A percentile compares a stretch with the other conserved stretches of the same genome.
phyloP scores from a whole-genome alignment of 2,797 vertebrate genomes.

The Anisognathus igniventris region DNA sequence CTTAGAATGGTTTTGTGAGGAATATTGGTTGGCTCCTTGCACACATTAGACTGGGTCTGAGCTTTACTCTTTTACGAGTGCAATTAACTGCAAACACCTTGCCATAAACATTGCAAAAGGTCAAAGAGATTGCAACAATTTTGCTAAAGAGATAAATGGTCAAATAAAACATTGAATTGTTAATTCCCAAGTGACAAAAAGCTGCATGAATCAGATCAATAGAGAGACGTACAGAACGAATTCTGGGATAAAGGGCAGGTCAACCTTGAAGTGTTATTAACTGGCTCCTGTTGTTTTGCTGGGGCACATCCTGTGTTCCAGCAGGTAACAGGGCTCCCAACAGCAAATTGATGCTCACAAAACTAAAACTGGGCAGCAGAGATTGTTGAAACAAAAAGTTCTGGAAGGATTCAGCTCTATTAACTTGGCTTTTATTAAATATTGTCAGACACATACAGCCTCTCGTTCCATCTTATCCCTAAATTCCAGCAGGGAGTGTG shows the following conservation, averaged over 20 bases:
- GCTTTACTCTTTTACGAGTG: slow-evolving; percentile 60
- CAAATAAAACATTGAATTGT: slow-evolving; percentile 72
- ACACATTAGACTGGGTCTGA: not conserved
- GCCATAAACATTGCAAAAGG: slow-evolving; percentile 76
- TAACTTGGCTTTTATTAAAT: not conserved
- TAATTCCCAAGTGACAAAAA: slow-evolving; percentile 71
- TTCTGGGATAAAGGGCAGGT: slow-evolving; percentile 69
- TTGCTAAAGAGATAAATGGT: slow-evolving; percentile 73
- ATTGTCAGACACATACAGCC: not conserved
- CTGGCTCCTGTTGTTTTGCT: slow-evolving; percentile 37
- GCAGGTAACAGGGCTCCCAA: slow-evolving; percentile 1
- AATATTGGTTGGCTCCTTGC: not conserved
- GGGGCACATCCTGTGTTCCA: not conserved
- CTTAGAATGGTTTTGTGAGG: not conserved
- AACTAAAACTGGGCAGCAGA: not conserved
- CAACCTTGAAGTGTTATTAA: slow-evolving; percentile 71
- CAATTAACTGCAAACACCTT: slow-evolving; percentile 67
- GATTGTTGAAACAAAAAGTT: not conserved
- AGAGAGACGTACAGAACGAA: slow-evolving; percentile 59
- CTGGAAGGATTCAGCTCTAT: not conserved
- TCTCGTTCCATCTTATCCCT: not conserved
- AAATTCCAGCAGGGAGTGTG: not conserved
- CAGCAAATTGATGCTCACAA: not conserved
- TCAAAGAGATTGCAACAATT: slow-evolving; percentile 74
- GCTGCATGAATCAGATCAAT: slow-evolving; percentile 67